phyloP scores from a whole-genome alignment of 2,113 vertebrate species.

The Daphoenositta chrysoptera region DNA sequence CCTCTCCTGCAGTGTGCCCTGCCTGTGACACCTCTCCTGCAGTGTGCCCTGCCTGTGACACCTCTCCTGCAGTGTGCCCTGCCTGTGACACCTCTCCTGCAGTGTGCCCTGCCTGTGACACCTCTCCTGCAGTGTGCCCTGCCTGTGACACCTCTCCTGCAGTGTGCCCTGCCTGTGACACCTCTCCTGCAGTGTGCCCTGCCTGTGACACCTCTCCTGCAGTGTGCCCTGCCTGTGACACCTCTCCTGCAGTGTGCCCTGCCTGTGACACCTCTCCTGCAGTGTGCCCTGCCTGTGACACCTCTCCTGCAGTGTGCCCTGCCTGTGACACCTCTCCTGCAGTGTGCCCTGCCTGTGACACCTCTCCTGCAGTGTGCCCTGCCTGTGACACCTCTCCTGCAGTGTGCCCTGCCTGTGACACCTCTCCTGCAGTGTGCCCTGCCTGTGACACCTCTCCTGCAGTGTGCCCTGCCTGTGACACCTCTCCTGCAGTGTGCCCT shows the following conservation, averaged over 20 bases:
- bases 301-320: not conserved
- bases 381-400: too few relatives aligned
- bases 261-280: too few relatives aligned
- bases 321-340: too few relatives aligned
- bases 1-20: not conserved
- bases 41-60: not conserved
- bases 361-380: not conserved
- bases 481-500: not conserved
- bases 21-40: too few relatives aligned
- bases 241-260: not conserved
- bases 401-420: not conserved
- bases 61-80: not conserved
- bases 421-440: not conserved
- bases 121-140: not conserved
- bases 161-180: not conserved
- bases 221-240: not conserved
- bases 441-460: too few relatives aligned
- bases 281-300: not conserved
- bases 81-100: too few relatives aligned
- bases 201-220: too few relatives aligned
- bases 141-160: too few relatives aligned
- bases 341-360: not conserved
- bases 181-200: not conserved
- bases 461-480: not conserved
- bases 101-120: not conserved